These are phyloP conservation scores for Opisthocomus hoazin DNA, from an alignment of 2,113 vertebrate genomes.

Conservation along the genomic window DNA sequence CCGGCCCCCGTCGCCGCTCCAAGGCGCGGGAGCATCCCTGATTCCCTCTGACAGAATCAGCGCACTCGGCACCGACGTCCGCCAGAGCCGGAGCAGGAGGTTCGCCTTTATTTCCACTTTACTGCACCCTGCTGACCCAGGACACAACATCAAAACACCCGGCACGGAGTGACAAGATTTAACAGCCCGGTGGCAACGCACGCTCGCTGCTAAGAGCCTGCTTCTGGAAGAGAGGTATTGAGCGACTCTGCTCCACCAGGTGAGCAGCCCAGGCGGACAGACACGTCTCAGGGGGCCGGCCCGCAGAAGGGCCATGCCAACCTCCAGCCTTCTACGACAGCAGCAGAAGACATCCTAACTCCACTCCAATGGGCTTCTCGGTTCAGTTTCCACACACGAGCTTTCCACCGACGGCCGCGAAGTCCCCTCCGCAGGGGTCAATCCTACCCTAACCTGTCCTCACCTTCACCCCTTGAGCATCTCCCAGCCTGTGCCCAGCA, in stretches of 20 bases:
- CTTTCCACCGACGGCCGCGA: rapidly evolving
- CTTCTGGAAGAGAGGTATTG: background rate
- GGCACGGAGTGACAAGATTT: background rate
- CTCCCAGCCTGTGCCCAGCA: background rate
- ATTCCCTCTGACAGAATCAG: constrained; percentile 59
- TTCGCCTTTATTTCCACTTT: constrained; percentile 43
- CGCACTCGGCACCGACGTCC: background rate
- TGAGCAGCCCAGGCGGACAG: background rate
- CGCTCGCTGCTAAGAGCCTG: background rate
- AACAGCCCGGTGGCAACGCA: background rate
- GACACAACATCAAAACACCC: background rate
- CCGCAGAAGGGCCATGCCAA: rapidly evolving
- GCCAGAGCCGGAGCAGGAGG: constrained; percentile 48
- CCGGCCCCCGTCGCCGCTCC: background rate
- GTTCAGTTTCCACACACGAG: background rate
- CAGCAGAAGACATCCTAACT: background rate
- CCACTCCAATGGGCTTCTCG: background rate
- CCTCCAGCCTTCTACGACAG: rapidly evolving
- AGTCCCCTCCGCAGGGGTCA: rapidly evolving
- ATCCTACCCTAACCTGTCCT: background rate
- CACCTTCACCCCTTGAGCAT: background rate
- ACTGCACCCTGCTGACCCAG: constrained; percentile 35
- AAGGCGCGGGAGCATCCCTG: constrained; percentile 1
- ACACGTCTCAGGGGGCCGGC: rapidly evolving
- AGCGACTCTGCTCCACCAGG: background rate